These are phyloP conservation scores for Amblyornis subalaris DNA, from an alignment of 2,113 vertebrate genomes.

Conservation along the genomic window DNA sequence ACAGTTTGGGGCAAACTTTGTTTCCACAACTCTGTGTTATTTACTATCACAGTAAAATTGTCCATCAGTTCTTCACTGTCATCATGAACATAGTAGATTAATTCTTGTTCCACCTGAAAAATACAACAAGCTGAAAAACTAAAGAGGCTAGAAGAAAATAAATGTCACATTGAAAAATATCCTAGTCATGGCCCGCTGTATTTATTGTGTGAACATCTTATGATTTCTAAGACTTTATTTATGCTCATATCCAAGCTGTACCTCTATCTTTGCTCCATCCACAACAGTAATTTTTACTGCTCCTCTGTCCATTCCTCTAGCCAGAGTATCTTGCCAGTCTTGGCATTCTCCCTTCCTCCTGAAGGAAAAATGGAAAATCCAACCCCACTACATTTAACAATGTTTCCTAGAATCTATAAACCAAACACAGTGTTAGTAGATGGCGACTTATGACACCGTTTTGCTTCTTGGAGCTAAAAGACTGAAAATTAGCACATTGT, in stretches of 20 bases:
- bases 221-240: background rate
- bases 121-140: background rate
- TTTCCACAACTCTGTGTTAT: slow-evolving; percentile 80
- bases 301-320: background rate
- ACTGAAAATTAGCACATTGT: background rate
- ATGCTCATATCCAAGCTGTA: background rate
- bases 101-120: slow-evolving; percentile 83
- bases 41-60: slow-evolving; percentile 82
- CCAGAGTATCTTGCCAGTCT: background rate
- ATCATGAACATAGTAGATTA: slow-evolving; percentile 87
- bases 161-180: background rate
- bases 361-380: background rate
- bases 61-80: slow-evolving; percentile 79
- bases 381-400: background rate
- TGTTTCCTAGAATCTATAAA: background rate
- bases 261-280: background rate
- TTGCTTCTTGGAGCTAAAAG: background rate
- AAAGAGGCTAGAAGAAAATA: background rate
- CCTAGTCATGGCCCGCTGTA: background rate
- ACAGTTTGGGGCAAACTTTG: slow-evolving; percentile 77
- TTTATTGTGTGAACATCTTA: background rate
- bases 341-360: background rate
- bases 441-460: background rate
- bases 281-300: background rate
- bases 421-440: background rate